These are phyloP conservation scores for Microctonus brassicae DNA, from an alignment of 2,888 invertebrate species.

Conservation along the genomic window DNA sequence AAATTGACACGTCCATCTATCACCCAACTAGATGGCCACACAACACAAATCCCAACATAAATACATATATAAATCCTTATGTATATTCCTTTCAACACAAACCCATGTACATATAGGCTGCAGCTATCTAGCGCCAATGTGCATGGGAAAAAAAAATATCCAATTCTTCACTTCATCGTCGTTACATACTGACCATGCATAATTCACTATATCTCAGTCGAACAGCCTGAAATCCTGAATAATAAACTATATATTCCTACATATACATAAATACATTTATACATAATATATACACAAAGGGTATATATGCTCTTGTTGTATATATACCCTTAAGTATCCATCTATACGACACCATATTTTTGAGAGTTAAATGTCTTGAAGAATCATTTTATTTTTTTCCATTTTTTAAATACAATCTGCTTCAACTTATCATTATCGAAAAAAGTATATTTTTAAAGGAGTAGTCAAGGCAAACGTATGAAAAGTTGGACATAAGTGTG, in stretches of 20 bases:
- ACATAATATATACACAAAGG: too few relatives aligned
- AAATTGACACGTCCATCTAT: conserved; percentile 64
- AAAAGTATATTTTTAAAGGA: not conserved
- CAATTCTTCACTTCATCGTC: conserved; percentile 31
- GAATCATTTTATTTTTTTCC: not conserved
- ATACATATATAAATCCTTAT: conserved; percentile 14
- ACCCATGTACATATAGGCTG: not conserved
- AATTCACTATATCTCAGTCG: conserved; percentile 63
- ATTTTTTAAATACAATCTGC: not conserved
- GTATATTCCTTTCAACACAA: not conserved
- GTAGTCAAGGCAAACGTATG: not conserved
- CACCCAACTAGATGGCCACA: conserved; percentile 43
- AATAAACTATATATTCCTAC: conserved; percentile 47
- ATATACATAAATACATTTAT: not conserved
- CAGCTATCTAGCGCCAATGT: conserved; percentile 34
- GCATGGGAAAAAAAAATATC: conserved; percentile 52
- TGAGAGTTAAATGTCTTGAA: not conserved
- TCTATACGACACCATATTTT: conserved; percentile 5
- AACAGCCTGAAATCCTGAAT: conserved; percentile 63
- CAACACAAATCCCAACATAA: not conserved
- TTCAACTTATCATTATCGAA: not conserved
- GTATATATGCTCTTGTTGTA: not conserved
- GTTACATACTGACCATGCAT: conserved; percentile 60
- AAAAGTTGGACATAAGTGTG: not conserved
- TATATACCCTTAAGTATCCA: not conserved